phyloP scores from a whole-genome alignment of 35 echinoderm and acorn worm species.

The Stichopus chloronotus region DNA sequence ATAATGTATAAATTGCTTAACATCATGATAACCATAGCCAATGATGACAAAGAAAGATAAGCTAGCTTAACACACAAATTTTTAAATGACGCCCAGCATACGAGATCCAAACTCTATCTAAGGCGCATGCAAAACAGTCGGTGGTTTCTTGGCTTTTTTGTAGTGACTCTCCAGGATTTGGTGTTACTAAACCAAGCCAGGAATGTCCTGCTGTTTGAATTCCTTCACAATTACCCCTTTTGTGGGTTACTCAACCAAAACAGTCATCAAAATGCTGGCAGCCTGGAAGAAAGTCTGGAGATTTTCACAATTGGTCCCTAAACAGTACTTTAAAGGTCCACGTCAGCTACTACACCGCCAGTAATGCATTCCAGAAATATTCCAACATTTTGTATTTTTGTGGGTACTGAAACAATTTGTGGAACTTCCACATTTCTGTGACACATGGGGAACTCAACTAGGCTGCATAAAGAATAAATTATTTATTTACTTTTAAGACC shows the following conservation, averaged over 20 bases:
- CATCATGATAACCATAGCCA: too few species aligned
- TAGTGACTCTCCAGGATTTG: too few species aligned
- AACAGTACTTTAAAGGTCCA: conserved; percentile 39
- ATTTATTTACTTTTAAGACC: not conserved
- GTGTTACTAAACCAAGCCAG: not conserved
- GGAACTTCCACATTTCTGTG: not conserved
- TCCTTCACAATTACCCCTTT: not conserved
- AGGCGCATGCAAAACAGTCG: too few species aligned
- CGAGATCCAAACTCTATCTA: too few species aligned
- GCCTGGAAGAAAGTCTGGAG: conserved; percentile 7
- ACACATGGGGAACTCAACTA: not conserved
- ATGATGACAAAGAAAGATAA: too few species aligned
- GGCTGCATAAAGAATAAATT: not conserved
- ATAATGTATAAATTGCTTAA: too few species aligned
- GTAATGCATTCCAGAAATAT: not conserved
- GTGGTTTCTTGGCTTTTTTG: too few species aligned
- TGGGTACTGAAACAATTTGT: not conserved
- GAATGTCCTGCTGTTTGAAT: conserved; percentile 43
- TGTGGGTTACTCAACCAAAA: conserved; percentile 42
- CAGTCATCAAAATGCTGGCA: not conserved
- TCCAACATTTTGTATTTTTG: not conserved
- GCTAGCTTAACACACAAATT: too few species aligned
- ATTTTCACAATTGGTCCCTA: conserved; percentile 4
- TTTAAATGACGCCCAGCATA: too few species aligned
- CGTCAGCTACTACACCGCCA: not conserved